A percentile compares a stretch with the other conserved stretches of the same genome.
phyloP scores from a whole-genome alignment of 2,888 invertebrate genomes.

The Dusona sp. region DNA sequence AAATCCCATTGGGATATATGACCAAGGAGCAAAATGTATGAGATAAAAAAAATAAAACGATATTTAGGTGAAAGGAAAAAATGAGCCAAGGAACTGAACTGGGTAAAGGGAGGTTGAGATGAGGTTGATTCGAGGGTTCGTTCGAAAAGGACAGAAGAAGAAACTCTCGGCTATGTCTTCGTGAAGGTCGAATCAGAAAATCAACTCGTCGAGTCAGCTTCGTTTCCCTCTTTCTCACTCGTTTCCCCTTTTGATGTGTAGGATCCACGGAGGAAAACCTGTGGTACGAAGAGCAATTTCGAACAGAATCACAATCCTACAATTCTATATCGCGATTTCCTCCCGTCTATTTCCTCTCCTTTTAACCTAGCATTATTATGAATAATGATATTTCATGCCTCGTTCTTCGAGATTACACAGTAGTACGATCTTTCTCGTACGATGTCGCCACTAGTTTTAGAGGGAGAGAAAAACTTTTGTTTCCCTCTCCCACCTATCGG shows the following conservation, averaged over 20 bases:
- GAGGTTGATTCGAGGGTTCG: conserved; percentile 20
- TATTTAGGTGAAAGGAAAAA: conserved; percentile 27
- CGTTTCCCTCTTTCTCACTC: conserved; percentile 31
- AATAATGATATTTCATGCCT: too few relatives aligned
- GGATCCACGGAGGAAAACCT: conserved; percentile 10
- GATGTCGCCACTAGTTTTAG: too few relatives aligned
- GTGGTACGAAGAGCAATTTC: conserved; percentile 45
- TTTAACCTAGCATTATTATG: background rate
- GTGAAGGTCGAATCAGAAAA: conserved; percentile 63
- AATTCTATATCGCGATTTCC: conserved; percentile 26
- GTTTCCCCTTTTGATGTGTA: conserved; percentile 30
- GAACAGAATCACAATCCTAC: conserved; percentile 54
- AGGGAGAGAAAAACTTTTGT: too few relatives aligned
- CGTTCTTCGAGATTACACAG: too few relatives aligned
- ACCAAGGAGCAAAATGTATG: conserved; percentile 22
- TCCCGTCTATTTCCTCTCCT: background rate
- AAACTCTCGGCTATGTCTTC: conserved; percentile 55
- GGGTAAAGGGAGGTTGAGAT: conserved; percentile 22
- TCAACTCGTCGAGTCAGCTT: conserved; percentile 62
- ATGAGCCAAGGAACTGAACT: conserved; percentile 15
- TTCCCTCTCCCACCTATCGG: too few relatives aligned
- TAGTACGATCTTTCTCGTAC: too few relatives aligned
- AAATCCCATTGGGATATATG: conserved; percentile 74
- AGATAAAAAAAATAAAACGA: conserved; percentile 33
- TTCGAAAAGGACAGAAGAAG: conserved; percentile 32